Evolutionary conservation across 1,140 invertebrate genomes (phyloP), one percentile per base, ranked within the genome.

Genomic region (Dreissena rostriformis): DNA sequence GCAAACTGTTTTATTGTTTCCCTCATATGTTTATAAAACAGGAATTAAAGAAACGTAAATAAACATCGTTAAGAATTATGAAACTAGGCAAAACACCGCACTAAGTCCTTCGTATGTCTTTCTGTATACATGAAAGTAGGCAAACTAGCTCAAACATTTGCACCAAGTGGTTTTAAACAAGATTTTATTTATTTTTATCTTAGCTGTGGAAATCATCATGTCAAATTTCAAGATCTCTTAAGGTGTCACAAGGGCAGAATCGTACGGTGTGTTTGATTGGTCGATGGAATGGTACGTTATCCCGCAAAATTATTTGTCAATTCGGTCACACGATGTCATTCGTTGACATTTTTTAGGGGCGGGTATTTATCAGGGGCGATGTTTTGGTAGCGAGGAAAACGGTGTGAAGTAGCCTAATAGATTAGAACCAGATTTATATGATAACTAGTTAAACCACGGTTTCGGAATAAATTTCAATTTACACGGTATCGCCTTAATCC

Each of bases 131-230:
- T 70, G 66, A 72, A 71, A 71, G 61, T 22, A 26, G 52, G 28
- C 68, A 84, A 77, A 84, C 82, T 84, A 61, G 39, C 39, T 77
- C 82, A 84, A 84, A 84, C 82, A 71, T 63, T 77, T n/a, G 53
- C 29, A 84, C 66, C 67, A 78, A 77, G 82, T 84, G 74, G 82
- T 66, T 77, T 77, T 70, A 71, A 77, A 77, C 73, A 72, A 78
- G 73, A 76, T 68, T 24, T 29, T 49, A 74, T 84, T 84, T 84
- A 74, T 65, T 70, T 78, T 84, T 73, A 73, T 70, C 63, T 24
- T n/a, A 24, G 39, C 39, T 39, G 52, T 26, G 53, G 17, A 75
- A 57, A 66, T 72, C 74, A 49, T n/a, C 39, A 72, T 77, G 73
- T 65, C 82, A 84, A 57, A 84, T 84, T 77, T 77, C 75, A 39